Evolutionary conservation across 2,797 vertebrate species (phyloP).

Genomic region (Gymnodraco acuticeps): DNA sequence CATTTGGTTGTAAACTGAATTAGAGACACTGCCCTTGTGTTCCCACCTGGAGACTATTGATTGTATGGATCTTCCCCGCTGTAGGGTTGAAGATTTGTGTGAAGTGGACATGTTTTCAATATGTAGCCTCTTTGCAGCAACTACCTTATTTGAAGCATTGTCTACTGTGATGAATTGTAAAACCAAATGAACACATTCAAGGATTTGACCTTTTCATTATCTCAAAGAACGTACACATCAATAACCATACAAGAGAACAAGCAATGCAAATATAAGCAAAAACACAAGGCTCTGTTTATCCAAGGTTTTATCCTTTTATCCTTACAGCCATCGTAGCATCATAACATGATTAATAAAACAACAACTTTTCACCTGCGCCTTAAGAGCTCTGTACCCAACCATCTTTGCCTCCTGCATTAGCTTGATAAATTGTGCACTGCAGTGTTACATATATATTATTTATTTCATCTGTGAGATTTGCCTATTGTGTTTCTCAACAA

Average conservation of each 20-base stretch:
- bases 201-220: too few relatives aligned
- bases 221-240: too few relatives aligned
- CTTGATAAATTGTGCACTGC: neutral
- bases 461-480: neutral
- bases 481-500: conserved; percentile 30
- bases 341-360: neutral
- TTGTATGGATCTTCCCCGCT: too few relatives aligned
- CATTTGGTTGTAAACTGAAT: too few relatives aligned
- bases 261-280: neutral
- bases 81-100: too few relatives aligned
- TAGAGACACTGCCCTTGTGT: too few relatives aligned
- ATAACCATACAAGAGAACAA: neutral
- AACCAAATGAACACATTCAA: too few relatives aligned
- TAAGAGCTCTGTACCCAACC: neutral
- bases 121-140: too few relatives aligned
- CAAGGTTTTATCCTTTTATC: neutral
- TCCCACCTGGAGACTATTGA: too few relatives aligned
- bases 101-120: too few relatives aligned
- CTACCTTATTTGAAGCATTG: too few relatives aligned
- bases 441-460: neutral
- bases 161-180: too few relatives aligned
- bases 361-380: neutral
- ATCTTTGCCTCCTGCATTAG: conserved; percentile 8
- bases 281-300: neutral
- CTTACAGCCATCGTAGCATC: neutral